Base-by-base conservation (phyloP, 1,140 invertebrate species). In the Pseudachorutes palmiensis region DNA sequence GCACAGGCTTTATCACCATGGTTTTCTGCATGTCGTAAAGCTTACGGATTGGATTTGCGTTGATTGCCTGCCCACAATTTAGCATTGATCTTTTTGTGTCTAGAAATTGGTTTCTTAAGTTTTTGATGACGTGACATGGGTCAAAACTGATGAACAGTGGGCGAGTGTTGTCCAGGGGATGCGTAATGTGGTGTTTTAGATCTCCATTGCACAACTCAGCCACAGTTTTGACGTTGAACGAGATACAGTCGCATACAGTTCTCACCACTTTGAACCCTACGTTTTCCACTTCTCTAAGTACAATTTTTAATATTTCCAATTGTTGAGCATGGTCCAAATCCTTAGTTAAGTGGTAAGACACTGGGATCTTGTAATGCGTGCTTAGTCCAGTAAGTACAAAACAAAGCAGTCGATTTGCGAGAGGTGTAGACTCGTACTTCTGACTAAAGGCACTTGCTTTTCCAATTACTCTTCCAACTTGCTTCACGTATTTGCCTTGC, bases 311-410 rank as follows among this genome's bases (percentile, higher is more conserved):
- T n/a, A 68, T 14, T 31, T 41, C 33, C n/a, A n/a, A n/a, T 24
- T 59, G 24, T 29, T 68, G 29, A n/a, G 19, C 28, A 16, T 22
- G 69, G 49, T 57, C 57, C 14, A 60, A 57, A 41, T 41, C 62
- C 30, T 70, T 60, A 5, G 65, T 65, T 48, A 71, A 70, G 62
- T 59, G 70, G 65, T 72, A 77, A 12, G 67, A 64, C 0, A 78
- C 29, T 24, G 77, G 75, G 57, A 76, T 76, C 62, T 76, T 78
- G 29, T 70, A 76, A 32, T 75, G 70, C 67, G 67, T 73, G 3
- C 66, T 19, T 5, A 77, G 30, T 2, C 76, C 76, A 70, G 68
- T 67, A 0, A 77, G 31, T 74, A 77, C 76, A 48, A 76, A 75
- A 29, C 77, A 74, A 32, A 76, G 36, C 5, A 41, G 5, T 5